Conservation (phyloP, 2,797 vertebrate species). For the Pseudochaenichthys georgianus region DNA sequence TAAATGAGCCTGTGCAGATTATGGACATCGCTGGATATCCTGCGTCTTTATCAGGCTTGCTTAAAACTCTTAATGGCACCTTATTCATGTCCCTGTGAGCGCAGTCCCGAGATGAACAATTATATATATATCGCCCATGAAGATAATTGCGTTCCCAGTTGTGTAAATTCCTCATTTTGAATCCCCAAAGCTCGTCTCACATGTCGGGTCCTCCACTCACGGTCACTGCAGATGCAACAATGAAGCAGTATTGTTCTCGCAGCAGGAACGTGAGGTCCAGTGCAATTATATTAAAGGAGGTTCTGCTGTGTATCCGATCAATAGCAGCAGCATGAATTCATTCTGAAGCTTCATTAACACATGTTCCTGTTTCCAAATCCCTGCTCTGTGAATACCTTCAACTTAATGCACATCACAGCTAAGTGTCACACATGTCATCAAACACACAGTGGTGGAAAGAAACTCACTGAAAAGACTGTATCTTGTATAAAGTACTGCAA, state of each 20-base stretch:
- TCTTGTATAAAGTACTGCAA: too few relatives aligned
- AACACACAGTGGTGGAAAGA: too few relatives aligned
- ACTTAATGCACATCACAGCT: too few relatives aligned
- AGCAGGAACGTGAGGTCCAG: background rate
- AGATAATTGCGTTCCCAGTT: background rate
- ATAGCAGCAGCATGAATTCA: conserved; percentile 35
- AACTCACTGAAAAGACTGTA: too few relatives aligned
- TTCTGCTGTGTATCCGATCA: conserved; percentile 38
- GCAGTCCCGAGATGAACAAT: background rate
- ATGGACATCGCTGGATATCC: background rate
- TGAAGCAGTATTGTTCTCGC: background rate
- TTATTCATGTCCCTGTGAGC: background rate
- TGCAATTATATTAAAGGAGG: conserved; percentile 1
- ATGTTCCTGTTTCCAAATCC: conserved; percentile 11
- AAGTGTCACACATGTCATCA: too few relatives aligned
- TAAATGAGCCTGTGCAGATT: background rate
- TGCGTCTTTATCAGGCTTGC: background rate
- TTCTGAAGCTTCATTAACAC: conserved; percentile 21
- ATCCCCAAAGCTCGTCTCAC: background rate
- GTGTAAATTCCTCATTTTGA: background rate
- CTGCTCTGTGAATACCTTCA: background rate
- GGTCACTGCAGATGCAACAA: background rate
- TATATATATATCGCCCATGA: background rate
- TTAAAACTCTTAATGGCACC: conserved; percentile 1
- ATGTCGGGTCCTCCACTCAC: background rate